These are phyloP conservation scores for Epinotia demarniana DNA, from an alignment of 2,888 invertebrate genomes.

Conservation along the genomic window DNA sequence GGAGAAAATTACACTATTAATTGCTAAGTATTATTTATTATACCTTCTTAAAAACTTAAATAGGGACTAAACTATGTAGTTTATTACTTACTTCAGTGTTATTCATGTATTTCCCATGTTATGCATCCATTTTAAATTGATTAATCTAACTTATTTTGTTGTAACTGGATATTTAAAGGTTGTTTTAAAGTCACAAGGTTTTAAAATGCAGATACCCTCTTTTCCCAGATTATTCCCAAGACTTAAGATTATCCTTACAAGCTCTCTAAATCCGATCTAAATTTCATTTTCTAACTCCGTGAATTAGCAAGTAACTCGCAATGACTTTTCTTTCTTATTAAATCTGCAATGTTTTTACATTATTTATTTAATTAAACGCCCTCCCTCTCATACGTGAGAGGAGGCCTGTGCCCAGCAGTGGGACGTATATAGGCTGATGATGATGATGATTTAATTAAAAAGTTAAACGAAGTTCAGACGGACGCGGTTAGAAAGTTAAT, in stretches of 20 bases:
- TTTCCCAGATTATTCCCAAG: slow-evolving; percentile 1
- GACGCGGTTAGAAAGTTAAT: neutral
- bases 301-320: slow-evolving; percentile 13
- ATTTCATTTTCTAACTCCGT: slow-evolving; percentile 24
- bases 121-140: too few species aligned
- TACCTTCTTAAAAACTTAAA: too few species aligned
- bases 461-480: neutral
- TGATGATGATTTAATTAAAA: too few species aligned
- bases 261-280: slow-evolving; percentile 33
- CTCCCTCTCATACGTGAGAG: too few species aligned
- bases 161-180: slow-evolving; percentile 9
- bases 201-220: slow-evolving; percentile 13
- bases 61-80: too few species aligned
- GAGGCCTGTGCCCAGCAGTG: too few species aligned
- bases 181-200: slow-evolving; percentile 24
- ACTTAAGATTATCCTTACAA: slow-evolving; percentile 19
- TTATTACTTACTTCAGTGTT: too few species aligned
- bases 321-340: slow-evolving; percentile 19
- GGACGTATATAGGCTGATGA: too few species aligned
- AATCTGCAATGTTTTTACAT: slow-evolving; percentile 3
- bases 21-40: too few species aligned
- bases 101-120: too few species aligned
- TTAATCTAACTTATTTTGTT: neutral
- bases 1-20: too few species aligned
- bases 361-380: neutral